A percentile compares a stretch with the other conserved stretches of the same genome.
Conservation (phyloP, 2,113 vertebrate species). For the Oryzias celebensis region DNA sequence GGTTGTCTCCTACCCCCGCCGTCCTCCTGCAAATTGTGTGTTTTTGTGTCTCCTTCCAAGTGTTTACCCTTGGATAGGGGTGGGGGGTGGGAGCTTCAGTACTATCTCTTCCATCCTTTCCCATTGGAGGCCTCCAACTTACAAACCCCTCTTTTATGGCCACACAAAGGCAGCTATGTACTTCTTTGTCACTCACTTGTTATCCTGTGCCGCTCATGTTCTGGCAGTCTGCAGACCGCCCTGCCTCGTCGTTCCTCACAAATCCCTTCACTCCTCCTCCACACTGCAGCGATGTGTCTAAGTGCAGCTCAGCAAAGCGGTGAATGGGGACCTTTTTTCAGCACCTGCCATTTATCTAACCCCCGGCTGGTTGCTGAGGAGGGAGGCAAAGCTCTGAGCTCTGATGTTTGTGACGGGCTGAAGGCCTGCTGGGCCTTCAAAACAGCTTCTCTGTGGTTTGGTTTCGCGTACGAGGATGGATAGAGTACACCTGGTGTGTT, state of each 20-base stretch:
- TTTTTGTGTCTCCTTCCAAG: constrained; percentile 54
- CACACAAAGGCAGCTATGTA: constrained; percentile 63
- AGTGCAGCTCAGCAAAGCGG: constrained; percentile 47
- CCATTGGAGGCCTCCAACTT: constrained; percentile 60
- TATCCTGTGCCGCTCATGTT: constrained; percentile 51
- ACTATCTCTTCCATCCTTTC: constrained; percentile 58
- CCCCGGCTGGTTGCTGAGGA: constrained; percentile 42
- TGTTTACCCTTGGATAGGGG: constrained; percentile 55
- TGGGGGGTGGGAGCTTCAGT: constrained; percentile 8
- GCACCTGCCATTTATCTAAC: constrained; percentile 60
- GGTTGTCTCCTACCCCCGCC: constrained; percentile 18
- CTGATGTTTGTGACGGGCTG: constrained; percentile 18
- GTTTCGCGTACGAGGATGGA: constrained; percentile 31
- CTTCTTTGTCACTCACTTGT: constrained; percentile 63
- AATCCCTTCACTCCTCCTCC: constrained; percentile 45
- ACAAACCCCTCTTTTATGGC: constrained; percentile 63
- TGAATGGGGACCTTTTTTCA: constrained; percentile 50
- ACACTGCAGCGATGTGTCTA: constrained; percentile 56
- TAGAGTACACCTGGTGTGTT: constrained; percentile 19
- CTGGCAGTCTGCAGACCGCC: constrained; percentile 42
- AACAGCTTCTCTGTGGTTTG: constrained; percentile 35
- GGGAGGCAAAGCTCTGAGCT: constrained; percentile 36
- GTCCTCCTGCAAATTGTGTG: constrained; percentile 29
- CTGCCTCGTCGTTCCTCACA: constrained; percentile 45
- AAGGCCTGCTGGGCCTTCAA: constrained; percentile 33